phyloP scores from a whole-genome alignment of 53 echinoderm and acorn worm species.

The Echinarachnius parma region DNA sequence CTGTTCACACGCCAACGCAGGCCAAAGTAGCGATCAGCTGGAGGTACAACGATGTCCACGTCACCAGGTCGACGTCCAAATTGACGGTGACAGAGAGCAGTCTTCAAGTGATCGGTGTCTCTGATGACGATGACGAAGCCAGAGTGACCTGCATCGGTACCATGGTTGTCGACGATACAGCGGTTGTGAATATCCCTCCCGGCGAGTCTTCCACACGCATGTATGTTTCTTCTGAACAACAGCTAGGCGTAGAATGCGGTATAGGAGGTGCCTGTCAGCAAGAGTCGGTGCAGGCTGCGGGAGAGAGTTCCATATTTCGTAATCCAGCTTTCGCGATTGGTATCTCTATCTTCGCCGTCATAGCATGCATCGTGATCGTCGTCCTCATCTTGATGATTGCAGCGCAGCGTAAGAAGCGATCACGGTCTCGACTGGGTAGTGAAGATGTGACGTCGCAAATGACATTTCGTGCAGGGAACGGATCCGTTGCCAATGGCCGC shows the following conservation, averaged over 20 bases:
- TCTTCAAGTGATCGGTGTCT: neutral
- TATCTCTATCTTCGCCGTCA: conserved; percentile 5
- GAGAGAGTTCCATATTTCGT: neutral
- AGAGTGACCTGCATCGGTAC: conserved; percentile 10
- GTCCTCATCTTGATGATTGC: conserved; percentile 5
- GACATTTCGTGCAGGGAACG: conserved; percentile 14
- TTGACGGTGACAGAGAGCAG: conserved; percentile 1
- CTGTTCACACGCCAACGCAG: neutral
- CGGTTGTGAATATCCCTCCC: conserved; percentile 10
- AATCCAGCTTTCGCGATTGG: conserved; percentile 15
- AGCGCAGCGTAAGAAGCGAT: conserved; percentile 2
- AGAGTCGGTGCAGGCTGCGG: neutral
- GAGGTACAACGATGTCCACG: conserved; percentile 16
- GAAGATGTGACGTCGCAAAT: conserved; percentile 12
- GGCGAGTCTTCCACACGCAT: conserved; percentile 13
- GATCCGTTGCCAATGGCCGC: neutral
- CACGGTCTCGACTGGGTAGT: neutral
- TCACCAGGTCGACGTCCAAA: neutral
- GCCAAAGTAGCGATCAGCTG: conserved; percentile 12
- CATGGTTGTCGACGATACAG: conserved; percentile 8
- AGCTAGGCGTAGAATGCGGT: no score
- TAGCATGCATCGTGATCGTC: conserved; percentile 16
- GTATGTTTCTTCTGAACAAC: neutral
- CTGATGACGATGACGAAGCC: conserved; percentile 1
- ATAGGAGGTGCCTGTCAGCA: no score